Percentiles rank a stretch among this genome's conserved stretches.
Conservation (phyloP, 2,113 vertebrate genomes). For the Lophochroa leadbeateri region DNA sequence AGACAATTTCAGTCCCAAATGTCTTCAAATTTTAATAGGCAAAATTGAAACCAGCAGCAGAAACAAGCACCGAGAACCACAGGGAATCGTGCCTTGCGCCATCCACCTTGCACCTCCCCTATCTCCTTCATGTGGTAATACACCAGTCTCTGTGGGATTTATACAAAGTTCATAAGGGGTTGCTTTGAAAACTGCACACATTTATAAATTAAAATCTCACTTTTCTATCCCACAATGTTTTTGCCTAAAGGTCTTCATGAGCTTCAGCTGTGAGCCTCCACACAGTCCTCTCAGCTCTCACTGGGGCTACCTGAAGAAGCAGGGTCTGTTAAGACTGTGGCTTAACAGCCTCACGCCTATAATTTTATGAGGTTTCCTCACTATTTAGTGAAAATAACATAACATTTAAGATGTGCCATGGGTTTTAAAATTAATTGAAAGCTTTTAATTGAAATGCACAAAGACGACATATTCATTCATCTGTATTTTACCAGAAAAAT, state of each 20-base stretch:
- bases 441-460: background rate
- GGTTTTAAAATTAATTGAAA: background rate
- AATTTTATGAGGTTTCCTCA: background rate
- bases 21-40: background rate
- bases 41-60: background rate
- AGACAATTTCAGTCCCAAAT: background rate
- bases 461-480: background rate
- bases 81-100: background rate
- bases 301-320: background rate
- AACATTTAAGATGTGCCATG: background rate
- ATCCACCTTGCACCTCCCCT: rapidly evolving
- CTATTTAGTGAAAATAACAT: background rate
- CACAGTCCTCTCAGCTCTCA: background rate
- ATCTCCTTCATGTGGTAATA: background rate
- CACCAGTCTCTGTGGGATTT: background rate
- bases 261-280: background rate
- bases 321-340: background rate
- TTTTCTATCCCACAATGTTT: background rate
- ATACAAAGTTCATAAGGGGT: background rate
- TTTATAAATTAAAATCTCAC: background rate
- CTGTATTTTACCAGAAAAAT: constrained; percentile 1
- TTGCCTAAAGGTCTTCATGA: background rate
- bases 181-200: background rate
- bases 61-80: background rate
- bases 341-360: background rate